Base-by-base conservation (phyloP, 1,140 invertebrate species). In the Panagrolaimus sp. region DNA sequence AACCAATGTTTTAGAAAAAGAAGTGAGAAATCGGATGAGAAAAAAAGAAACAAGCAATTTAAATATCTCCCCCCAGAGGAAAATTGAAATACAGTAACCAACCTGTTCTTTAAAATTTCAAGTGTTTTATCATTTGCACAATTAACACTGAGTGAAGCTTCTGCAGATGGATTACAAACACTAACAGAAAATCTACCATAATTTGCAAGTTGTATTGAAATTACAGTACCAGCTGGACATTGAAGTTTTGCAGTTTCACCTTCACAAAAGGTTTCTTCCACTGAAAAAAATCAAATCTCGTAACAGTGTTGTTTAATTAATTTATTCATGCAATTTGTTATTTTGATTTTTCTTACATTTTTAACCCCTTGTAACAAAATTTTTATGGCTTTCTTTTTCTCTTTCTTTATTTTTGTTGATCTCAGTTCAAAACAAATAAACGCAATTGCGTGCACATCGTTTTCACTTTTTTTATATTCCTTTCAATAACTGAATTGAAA, bases 191-290 rank as follows among this genome's bases (percentile, higher is more conserved):
- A 57, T 57, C 51, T 13, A n/a, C 51, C 51, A 27, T 57, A 57
- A 13, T 57, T 57, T 20, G 51, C 51, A 2, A 57, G 51, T 20
- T n/a, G 20, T 5, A 57, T 57, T 20, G 14, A 20, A 27, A 57
- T 57, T 20, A 57, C 51, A 57, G 27, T 20, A 27, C 51, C 51
- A 57, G 20, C 51, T 20, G 51, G 51, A 57, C 51, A 57, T 14
- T 9, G 11, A 27, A 57, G 51, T 57, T 57, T 57, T 13, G 51
- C 51, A 11, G 51, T 57, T 57, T 57, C 51, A 27, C 51, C 51
- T 27, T 57, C 51, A 27, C 51, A 57, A 25, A 25, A 25, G 1
- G 51, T 57, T 27, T 13, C n/a, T 57, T 57, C 14, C 20, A 57
- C 51, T 57, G n/a, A 57, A 57, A 57, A 57, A 20, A 11, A 20